These are phyloP conservation scores for Chesias legatella DNA, from an alignment of 2,888 invertebrate genomes.

Conservation along the genomic window DNA sequence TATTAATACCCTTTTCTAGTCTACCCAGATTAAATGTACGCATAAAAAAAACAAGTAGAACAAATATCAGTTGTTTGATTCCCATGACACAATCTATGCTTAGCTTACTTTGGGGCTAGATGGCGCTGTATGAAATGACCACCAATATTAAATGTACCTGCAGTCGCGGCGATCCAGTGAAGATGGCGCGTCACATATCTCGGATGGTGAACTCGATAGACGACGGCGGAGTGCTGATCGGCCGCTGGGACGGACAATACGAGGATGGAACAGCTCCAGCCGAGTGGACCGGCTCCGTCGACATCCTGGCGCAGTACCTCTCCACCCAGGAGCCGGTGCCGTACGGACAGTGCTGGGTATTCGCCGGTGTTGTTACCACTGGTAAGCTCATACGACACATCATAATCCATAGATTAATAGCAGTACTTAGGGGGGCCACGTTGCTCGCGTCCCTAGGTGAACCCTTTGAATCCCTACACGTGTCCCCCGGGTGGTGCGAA, in stretches of 20 bases:
- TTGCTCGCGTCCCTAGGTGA: too few species aligned
- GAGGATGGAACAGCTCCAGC: slow-evolving; percentile 87
- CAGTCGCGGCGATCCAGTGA: slow-evolving; percentile 86
- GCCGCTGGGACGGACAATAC: slow-evolving; percentile 88
- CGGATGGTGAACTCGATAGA: slow-evolving; percentile 88
- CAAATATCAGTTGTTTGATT: too few species aligned
- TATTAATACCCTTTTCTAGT: too few species aligned
- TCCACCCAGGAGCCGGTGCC: slow-evolving; percentile 83
- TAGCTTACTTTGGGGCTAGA: too few species aligned
- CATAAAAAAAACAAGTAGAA: too few species aligned
- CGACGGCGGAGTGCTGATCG: slow-evolving; percentile 85
- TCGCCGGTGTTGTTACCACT: slow-evolving; percentile 90
- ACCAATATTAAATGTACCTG: background rate
- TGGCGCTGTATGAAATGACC: too few species aligned
- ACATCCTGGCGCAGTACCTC: slow-evolving; percentile 86
- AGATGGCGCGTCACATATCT: slow-evolving; percentile 84
- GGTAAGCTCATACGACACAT: slow-evolving; percentile 66
- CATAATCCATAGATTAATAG: background rate
- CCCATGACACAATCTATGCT: too few species aligned
- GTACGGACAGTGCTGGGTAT: slow-evolving; percentile 95
- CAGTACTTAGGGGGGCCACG: too few species aligned
- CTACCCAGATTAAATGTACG: too few species aligned
- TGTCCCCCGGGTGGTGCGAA: too few species aligned
- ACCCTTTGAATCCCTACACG: too few species aligned
- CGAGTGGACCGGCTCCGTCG: slow-evolving; percentile 90